A percentile compares a stretch with the other conserved stretches of the same genome.
Evolutionary conservation across 2,888 invertebrate species (phyloP).

Genomic region (Pheosia tremula): DNA sequence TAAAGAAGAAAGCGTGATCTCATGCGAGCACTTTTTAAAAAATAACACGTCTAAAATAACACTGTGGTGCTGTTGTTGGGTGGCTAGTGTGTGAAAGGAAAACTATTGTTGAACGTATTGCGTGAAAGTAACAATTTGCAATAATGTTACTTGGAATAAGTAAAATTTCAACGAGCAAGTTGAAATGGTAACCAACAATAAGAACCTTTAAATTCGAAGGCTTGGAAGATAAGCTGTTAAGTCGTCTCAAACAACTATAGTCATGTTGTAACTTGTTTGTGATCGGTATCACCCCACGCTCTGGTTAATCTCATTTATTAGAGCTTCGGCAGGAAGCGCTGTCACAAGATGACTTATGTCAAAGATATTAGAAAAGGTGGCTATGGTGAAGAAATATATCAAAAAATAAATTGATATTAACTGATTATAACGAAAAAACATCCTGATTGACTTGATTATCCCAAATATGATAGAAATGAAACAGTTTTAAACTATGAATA

Average conservation of each 20-base stretch:
- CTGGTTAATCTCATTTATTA: constrained; percentile 11
- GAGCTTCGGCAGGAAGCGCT: constrained; percentile 14
- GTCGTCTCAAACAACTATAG: constrained; percentile 34
- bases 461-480: too few species aligned
- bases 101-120: constrained; percentile 7
- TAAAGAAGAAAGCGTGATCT: constrained; percentile 49
- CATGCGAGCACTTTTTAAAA: constrained; percentile 32
- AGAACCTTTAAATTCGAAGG: neutral
- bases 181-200: neutral
- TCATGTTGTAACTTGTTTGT: constrained; percentile 54
- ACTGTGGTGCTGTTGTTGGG: constrained; percentile 14
- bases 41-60: constrained; percentile 42
- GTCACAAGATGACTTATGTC: neutral
- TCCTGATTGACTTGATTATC: too few species aligned
- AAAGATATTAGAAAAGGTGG: constrained; percentile 1
- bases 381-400: too few species aligned
- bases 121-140: constrained; percentile 51
- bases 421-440: too few species aligned
- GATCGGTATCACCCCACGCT: constrained; percentile 15
- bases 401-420: too few species aligned
- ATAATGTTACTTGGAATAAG: constrained; percentile 29
- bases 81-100: constrained; percentile 4
- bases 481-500: too few species aligned
- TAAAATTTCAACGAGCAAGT: constrained; percentile 8
- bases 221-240: constrained; percentile 8